Evolutionary conservation across 1,140 invertebrate genomes (phyloP), one percentile per base, ranked within the genome.

Genomic region (Apis florea): DNA sequence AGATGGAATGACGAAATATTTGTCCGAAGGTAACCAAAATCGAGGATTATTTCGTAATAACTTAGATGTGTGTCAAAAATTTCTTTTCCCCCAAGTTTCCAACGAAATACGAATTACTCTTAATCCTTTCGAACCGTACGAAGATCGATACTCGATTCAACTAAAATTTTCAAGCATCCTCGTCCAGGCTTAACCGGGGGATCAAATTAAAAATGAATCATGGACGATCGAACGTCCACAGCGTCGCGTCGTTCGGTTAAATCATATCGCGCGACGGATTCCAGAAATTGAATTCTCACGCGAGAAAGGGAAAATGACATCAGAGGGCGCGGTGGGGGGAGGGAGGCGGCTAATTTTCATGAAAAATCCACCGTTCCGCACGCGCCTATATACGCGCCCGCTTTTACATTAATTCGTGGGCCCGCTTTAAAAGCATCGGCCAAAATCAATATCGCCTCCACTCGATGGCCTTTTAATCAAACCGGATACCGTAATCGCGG

Each of bases 401-500:
- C 79, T 80, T 80, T 80, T 80, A 75, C 71, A 80, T 66, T 80
- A 75, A 74, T 80, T 80, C 71, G 51, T 58, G 53, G 70, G 51
- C 31, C 76, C 26, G 51, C 47, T 81, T 75, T 81, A 81, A 81
- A 81, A 75, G 79, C 79, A 81, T 81, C 63, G 79, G 63, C 61
- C 51, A 73, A 81, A 81, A 81, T 81, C 79, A 66, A 81, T 81
- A 81, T 66, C 71, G 79, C 72, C 47, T 68, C 24, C 21, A 51
- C 79, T 13, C 54, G 63, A 75, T 81, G 24, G 71, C 71, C 79
- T 81, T 81, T 81, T 75, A 81, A 81, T 81, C 79, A 81, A 81
- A 26, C 79, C 72, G 56, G 79, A 81, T 75, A 81, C 79, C 72
- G 63, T 81, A 75, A 81, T 81, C 79, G 72, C 71, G 53, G 79